phyloP scores from a whole-genome alignment of 2,113 vertebrate genomes.

The Hippocampus comes region DNA sequence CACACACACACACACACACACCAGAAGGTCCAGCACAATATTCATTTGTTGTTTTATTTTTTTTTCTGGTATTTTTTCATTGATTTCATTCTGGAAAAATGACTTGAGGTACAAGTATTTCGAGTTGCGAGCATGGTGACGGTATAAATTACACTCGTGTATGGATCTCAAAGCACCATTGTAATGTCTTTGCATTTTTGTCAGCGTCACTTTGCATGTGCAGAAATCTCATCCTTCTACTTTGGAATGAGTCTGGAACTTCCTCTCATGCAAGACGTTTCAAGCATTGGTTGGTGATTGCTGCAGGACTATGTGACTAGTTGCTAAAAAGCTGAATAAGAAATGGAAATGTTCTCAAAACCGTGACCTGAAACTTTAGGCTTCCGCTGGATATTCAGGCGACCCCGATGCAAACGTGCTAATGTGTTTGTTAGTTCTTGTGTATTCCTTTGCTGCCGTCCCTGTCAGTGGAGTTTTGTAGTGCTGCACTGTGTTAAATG shows the following conservation, averaged over 20 bases:
- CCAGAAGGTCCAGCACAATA: no score
- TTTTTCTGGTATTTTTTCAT: no score
- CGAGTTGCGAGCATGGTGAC: no score
- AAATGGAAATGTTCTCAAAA: not conserved
- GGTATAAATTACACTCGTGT: no score
- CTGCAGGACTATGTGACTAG: not conserved
- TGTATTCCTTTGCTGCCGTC: constrained; percentile 42
- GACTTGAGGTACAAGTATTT: no score
- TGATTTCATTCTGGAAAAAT: no score
- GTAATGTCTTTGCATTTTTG: not conserved
- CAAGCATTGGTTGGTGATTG: not conserved
- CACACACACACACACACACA: no score
- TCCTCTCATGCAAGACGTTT: not conserved
- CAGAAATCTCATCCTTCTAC: not conserved
- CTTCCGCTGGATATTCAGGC: not conserved
- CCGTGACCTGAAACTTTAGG: not conserved
- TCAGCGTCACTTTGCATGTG: not conserved
- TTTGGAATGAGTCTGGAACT: not conserved
- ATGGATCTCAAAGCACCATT: no score
- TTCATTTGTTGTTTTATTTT: no score
- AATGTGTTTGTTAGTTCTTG: constrained; percentile 4
- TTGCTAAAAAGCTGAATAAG: not conserved
- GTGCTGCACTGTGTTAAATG: constrained; percentile 62
- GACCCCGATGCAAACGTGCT: not conserved
- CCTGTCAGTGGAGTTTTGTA: constrained; percentile 40